Evolutionary conservation across 2,797 vertebrate species (phyloP).

Genomic region (Poecilia gillii): DNA sequence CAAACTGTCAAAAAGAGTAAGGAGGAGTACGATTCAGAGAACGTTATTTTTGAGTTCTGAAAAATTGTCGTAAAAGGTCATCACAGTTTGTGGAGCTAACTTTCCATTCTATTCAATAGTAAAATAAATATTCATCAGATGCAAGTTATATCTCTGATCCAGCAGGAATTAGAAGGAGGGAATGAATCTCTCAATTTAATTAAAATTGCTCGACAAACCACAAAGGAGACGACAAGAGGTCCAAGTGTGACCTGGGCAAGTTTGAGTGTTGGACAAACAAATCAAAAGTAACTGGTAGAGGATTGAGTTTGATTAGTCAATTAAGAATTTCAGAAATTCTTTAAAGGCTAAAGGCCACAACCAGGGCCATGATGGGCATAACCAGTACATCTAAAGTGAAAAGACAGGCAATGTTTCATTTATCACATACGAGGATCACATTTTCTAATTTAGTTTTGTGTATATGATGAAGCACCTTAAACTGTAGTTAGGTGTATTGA

Average conservation of each 20-base stretch:
- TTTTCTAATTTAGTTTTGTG: background rate
- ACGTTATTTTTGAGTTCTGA: background rate
- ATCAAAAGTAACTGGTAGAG: background rate
- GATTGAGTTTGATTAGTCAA: background rate
- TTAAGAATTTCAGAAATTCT: background rate
- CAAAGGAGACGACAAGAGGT: background rate
- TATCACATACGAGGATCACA: background rate
- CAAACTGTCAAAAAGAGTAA: background rate
- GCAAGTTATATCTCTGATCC: background rate
- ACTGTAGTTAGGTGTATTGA: background rate
- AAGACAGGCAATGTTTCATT: background rate
- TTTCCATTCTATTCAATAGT: background rate
- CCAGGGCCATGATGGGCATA: background rate
- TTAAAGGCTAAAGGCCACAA: background rate
- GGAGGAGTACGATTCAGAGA: background rate
- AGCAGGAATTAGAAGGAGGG: background rate
- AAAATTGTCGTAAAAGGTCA: background rate
- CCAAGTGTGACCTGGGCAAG: background rate
- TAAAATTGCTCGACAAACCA: background rate
- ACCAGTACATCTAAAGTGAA: background rate
- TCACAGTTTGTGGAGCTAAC: background rate
- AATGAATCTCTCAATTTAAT: background rate
- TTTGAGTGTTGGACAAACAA: background rate
- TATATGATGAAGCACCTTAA: background rate
- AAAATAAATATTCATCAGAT: background rate